Evolutionary conservation across 2,797 vertebrate genomes (phyloP).

Genomic region (Eidolon dupreanum): DNA sequence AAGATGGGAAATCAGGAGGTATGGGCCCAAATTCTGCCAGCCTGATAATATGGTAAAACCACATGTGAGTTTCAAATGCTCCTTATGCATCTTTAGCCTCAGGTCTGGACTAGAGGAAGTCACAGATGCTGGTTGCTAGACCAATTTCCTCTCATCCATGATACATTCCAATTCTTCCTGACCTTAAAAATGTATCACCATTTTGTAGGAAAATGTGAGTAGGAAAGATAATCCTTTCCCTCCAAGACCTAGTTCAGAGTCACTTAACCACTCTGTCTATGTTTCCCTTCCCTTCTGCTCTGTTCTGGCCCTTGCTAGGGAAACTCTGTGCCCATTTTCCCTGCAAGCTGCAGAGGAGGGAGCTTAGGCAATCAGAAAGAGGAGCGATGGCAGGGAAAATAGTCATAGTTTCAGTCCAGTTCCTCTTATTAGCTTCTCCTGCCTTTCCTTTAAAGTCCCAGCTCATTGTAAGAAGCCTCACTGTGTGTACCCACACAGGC

Average conservation of each 20-base stretch:
- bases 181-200: neutral
- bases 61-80: neutral
- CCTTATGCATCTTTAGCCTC: neutral
- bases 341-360: neutral
- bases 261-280: neutral
- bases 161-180: neutral
- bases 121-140: neutral
- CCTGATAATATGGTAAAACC: accelerated
- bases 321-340: no score
- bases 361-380: neutral
- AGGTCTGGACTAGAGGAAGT: neutral
- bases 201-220: neutral
- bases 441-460: neutral
- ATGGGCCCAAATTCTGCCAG: neutral
- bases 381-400: neutral
- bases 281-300: neutral
- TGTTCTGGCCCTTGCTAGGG: neutral
- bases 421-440: neutral
- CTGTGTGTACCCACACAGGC: no score
- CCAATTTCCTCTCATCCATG: neutral
- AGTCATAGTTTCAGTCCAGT: neutral
- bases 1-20: neutral
- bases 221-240: neutral
- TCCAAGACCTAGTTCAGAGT: neutral
- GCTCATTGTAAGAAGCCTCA: neutral